Conservation (phyloP, 2,113 vertebrate species). For the Melanocharis versteri region DNA sequence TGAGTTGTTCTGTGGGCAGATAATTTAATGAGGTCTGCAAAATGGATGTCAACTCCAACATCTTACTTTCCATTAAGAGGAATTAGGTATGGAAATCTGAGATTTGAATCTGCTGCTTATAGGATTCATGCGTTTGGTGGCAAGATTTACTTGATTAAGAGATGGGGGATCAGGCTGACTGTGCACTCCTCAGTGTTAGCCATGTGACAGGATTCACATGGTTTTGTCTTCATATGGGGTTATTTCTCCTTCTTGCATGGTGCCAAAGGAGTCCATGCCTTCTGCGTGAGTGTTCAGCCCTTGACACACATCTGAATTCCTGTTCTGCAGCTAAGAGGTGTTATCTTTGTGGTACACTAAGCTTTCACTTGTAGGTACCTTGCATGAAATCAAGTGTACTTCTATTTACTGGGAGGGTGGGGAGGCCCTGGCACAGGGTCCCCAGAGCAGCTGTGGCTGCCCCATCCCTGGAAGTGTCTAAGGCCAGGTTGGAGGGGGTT, state of each 20-base stretch:
- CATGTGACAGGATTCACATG: background rate
- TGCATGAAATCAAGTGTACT: background rate
- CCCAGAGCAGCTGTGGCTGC: background rate
- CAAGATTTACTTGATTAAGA: background rate
- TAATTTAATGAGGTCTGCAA: constrained; percentile 2
- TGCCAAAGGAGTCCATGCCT: background rate
- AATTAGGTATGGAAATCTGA: background rate
- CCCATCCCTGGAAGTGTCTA: background rate
- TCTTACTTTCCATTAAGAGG: background rate
- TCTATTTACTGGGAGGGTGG: background rate
- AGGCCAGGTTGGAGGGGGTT: background rate
- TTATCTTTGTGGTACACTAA: background rate
- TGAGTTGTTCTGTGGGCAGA: background rate
- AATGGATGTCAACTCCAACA: background rate
- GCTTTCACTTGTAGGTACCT: background rate
- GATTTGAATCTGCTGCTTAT: background rate
- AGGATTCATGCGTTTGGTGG: background rate
- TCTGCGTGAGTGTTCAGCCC: background rate
- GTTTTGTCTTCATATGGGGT: no score
- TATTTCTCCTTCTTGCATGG: background rate
- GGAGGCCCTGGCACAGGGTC: background rate
- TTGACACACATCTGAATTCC: background rate
- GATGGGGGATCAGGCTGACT: background rate
- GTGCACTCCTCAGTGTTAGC: background rate
- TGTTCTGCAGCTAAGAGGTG: background rate